Base-by-base conservation (phyloP, 2,888 invertebrate species). In the Thera britannica region DNA sequence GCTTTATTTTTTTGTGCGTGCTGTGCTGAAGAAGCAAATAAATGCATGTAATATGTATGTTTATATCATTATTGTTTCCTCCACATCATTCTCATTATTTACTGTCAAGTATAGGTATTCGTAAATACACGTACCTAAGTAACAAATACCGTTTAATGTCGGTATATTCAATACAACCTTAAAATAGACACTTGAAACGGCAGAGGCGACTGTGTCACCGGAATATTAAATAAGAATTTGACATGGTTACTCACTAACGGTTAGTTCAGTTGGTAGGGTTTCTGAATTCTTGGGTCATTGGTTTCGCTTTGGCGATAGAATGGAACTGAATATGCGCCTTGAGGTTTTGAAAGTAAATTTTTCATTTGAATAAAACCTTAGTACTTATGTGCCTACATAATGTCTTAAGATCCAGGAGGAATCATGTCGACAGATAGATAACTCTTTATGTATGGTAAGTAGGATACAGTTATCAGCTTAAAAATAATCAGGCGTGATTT, bases 221-320 rank as follows among this genome's bases (percentile, higher is more conserved):
- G 75, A 71, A 75, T 73, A 72, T 69, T 69, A 75, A 71, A 70
- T 61, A 38, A 56, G 68, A 70, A 71, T 74, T 68, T 49, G 65
- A 71, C 70, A 62, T 69, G 74, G 74, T 66, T 70, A 68, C 12
- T 52, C 23, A 64, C 41, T 75, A 75, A 73, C 75, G 70, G 75
- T 63, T 61, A 59, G 61, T 58, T 48, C 11, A 12, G 62, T 36
- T 67, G 58, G 66, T 44, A 44, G 51, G 64, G 66, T 59, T 63
- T 67, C 62, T 70, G 58, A 75, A 72, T 71, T 73, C 72, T 69
- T 67, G 44, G 44, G 55, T 55, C 59, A 70, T 72, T 71, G 34
- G 68, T 67, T 70, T 52, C 67, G 59, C 23, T 57, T 23, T 57
- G 52, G n/a, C 23, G 0, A 23, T 34, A 23, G 7, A 51, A 52